These are phyloP conservation scores for Catharus ustulatus DNA, from an alignment of 2,797 vertebrate genomes.

Conservation along the genomic window DNA sequence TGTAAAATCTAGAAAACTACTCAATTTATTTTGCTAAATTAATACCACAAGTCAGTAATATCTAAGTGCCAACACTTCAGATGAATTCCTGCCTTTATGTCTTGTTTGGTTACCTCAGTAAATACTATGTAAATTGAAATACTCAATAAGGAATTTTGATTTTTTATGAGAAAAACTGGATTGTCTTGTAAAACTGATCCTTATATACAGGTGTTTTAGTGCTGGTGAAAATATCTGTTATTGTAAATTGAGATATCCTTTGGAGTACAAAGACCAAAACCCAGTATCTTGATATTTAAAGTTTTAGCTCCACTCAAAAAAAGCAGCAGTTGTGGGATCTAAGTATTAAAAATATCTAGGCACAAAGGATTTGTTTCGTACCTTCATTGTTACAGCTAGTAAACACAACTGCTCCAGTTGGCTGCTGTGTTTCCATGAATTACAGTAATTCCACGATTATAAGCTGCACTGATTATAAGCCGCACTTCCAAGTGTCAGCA, in stretches of 20 bases:
- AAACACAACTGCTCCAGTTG: background rate
- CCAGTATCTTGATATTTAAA: background rate
- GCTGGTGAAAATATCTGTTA: background rate
- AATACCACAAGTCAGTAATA: background rate
- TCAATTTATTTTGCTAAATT: background rate
- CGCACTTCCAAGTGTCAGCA: too few relatives aligned
- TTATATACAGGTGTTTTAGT: background rate
- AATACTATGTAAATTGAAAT: background rate
- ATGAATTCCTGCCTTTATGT: background rate
- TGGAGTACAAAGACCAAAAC: background rate
- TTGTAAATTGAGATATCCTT: background rate
- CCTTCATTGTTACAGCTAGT: background rate
- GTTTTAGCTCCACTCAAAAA: background rate
- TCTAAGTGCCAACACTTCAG: background rate
- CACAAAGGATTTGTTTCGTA: background rate
- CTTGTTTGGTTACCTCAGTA: background rate
- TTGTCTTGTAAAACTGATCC: background rate
- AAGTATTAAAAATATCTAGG: background rate
- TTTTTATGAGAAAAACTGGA: background rate
- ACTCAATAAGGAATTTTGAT: background rate
- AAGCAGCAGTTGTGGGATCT: background rate
- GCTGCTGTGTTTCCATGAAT: background rate
- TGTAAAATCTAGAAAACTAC: background rate
- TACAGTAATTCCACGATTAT: too few relatives aligned
- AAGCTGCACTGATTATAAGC: too few relatives aligned